Conservation (phyloP, 1,140 invertebrate species). For the Diachasmimorpha longicaudata region DNA sequence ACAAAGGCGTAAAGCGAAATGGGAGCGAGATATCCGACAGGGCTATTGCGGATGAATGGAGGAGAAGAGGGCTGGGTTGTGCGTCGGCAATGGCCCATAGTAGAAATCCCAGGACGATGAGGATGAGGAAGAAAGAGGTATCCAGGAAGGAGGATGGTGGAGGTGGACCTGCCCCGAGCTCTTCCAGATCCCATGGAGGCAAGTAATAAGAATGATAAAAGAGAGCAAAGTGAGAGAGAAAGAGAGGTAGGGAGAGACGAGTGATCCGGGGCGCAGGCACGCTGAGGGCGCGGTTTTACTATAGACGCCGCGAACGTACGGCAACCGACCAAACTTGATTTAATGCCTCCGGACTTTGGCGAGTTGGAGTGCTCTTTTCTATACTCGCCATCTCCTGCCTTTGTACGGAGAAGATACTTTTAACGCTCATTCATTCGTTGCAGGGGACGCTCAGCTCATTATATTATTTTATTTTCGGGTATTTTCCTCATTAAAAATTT, state of each 20-base stretch:
- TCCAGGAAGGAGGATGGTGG: slow-evolving; percentile 11
- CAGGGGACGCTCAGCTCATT: background rate
- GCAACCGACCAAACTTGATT: slow-evolving; percentile 46
- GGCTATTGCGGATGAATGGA: slow-evolving; percentile 44
- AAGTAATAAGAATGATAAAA: slow-evolving; percentile 14
- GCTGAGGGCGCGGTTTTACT: slow-evolving; percentile 16
- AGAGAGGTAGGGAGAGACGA: background rate
- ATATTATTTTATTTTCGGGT: background rate
- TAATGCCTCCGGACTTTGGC: slow-evolving; percentile 39
- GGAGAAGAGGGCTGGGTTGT: slow-evolving; percentile 14
- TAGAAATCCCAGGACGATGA: background rate
- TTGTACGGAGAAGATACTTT: background rate
- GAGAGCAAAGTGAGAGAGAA: background rate
- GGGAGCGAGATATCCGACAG: slow-evolving; percentile 50
- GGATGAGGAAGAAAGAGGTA: background rate
- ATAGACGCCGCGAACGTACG: slow-evolving; percentile 26
- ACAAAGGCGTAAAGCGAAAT: slow-evolving; percentile 54
- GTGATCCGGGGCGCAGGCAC: background rate
- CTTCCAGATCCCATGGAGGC: background rate
- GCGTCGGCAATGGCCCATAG: background rate
- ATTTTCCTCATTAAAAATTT: no score
- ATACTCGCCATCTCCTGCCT: background rate
- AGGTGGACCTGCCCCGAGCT: slow-evolving; percentile 5
- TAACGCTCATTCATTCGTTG: background rate
- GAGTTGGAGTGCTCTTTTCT: slow-evolving; percentile 24